Conservation (phyloP, 2,888 invertebrate genomes). For the Andrena minutula region DNA sequence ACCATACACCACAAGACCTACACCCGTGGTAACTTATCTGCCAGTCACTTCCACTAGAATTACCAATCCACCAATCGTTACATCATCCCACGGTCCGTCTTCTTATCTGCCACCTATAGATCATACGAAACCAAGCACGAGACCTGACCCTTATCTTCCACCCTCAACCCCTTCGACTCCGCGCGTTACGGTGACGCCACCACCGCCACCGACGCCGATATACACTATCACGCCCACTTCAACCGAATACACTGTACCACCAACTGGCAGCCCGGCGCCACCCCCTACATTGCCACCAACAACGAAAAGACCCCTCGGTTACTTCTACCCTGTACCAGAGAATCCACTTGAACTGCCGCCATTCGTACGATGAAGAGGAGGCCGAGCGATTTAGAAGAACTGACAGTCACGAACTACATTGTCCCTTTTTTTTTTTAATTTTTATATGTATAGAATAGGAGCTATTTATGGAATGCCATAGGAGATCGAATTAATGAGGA, state of each 20-base stretch:
- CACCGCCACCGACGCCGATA: constrained; percentile 82
- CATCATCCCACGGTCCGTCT: constrained; percentile 26
- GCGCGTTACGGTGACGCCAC: constrained; percentile 79
- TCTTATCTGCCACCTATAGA: constrained; percentile 43
- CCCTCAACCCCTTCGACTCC: constrained; percentile 77
- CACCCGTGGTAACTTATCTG: too few relatives aligned
- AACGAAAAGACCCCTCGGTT: constrained; percentile 77
- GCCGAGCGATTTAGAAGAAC: constrained; percentile 11
- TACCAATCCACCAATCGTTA: neutral
- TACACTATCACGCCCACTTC: constrained; percentile 78
- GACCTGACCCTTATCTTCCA: constrained; percentile 81
- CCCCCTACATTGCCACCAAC: constrained; percentile 80
- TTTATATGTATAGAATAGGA: constrained; percentile 42
- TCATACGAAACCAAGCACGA: constrained; percentile 41
- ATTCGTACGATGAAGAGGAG: constrained; percentile 72
- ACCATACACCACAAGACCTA: too few relatives aligned
- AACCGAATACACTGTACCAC: constrained; percentile 62
- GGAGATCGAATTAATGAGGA: constrained; percentile 7
- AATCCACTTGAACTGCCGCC: constrained; percentile 77
- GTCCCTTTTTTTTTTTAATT: constrained; percentile 31
- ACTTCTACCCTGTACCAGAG: constrained; percentile 81
- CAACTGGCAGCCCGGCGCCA: constrained; percentile 78
- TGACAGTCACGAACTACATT: constrained; percentile 9
- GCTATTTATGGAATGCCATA: constrained; percentile 47
- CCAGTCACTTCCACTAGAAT: neutral